Evolutionary conservation across 2,797 vertebrate species (phyloP).

Genomic region (Carduelis carduelis): DNA sequence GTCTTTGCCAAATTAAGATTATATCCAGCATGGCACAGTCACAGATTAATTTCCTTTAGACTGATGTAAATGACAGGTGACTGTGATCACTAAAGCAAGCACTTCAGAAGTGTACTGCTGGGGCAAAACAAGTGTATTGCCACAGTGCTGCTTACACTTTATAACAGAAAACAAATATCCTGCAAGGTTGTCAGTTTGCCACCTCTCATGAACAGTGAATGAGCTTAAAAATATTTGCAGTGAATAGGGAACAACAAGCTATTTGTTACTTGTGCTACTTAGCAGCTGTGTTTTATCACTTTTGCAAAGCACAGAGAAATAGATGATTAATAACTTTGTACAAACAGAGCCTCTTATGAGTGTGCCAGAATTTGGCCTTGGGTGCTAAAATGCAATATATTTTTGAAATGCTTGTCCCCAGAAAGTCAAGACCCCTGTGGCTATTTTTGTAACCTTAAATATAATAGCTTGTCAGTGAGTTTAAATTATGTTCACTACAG

Average conservation of each 20-base stretch:
- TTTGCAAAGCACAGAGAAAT: not conserved
- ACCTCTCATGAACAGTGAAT: not conserved
- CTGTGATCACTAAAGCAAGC: not conserved
- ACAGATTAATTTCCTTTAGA: not conserved
- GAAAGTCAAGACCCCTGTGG: not conserved
- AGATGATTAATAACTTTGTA: not conserved
- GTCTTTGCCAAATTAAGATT: not conserved
- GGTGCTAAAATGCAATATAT: not conserved
- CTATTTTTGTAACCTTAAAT: not conserved
- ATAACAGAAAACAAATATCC: not conserved
- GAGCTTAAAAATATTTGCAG: not conserved
- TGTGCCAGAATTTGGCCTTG: not conserved
- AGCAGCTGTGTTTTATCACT: not conserved
- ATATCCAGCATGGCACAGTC: not conserved
- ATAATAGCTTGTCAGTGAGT: not conserved
- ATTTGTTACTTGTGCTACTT: not conserved
- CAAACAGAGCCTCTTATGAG: not conserved
- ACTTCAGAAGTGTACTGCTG: rapidly evolving
- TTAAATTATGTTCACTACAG: not conserved
- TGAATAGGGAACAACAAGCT: not conserved
- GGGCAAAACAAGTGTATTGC: not conserved
- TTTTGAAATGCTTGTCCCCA: not conserved
- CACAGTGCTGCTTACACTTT: not conserved
- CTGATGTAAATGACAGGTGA: not conserved
- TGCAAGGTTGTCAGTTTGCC: not conserved